Conservation (phyloP, 2,888 invertebrate genomes). For the Helleia helle region DNA sequence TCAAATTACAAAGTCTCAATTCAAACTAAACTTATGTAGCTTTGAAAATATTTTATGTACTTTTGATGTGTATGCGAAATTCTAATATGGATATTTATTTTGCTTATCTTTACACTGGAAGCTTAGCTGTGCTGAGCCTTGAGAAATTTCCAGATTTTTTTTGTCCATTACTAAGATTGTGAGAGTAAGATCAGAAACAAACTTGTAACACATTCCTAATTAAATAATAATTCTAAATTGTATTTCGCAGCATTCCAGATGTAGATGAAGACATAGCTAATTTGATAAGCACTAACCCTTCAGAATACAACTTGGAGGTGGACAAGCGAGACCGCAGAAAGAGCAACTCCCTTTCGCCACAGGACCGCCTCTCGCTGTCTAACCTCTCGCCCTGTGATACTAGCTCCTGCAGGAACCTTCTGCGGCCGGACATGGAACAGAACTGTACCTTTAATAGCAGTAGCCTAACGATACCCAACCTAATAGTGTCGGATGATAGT, state of each 20-base stretch:
- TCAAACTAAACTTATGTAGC: no score
- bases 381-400: slow-evolving; percentile 64
- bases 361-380: slow-evolving; percentile 52
- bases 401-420: slow-evolving; percentile 62
- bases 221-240: not conserved
- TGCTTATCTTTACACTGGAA: no score
- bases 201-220: not conserved
- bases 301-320: slow-evolving; percentile 45
- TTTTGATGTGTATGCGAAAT: no score
- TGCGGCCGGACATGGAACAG: slow-evolving; percentile 43
- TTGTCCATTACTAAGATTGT: no score
- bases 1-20: no score
- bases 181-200: no score
- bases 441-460: slow-evolving; percentile 46
- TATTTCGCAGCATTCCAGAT: slow-evolving; percentile 61
- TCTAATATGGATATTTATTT: no score
- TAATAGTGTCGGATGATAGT: slow-evolving; percentile 64
- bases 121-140: no score
- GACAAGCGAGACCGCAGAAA: slow-evolving; percentile 43
- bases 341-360: slow-evolving; percentile 43
- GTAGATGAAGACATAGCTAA: slow-evolving; percentile 71
- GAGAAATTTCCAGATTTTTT: no score
- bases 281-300: slow-evolving; percentile 52
- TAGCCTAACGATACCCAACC: slow-evolving; percentile 65
- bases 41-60: no score